phyloP scores from a whole-genome alignment of 2,888 invertebrate genomes.

The Lepidocyrtinus sp. region DNA sequence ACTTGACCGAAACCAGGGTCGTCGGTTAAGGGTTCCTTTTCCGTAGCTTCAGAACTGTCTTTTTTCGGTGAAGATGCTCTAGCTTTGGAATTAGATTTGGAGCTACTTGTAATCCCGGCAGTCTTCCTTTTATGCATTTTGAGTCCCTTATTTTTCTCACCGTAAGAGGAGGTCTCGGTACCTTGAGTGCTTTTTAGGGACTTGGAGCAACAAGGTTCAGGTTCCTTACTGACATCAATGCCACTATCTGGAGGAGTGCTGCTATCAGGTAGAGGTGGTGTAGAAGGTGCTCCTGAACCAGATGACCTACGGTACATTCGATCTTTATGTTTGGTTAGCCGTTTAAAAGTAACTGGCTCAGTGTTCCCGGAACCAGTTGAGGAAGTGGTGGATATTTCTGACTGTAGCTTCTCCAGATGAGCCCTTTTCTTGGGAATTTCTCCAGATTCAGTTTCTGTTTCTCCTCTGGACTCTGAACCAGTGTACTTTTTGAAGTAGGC shows the following conservation, averaged over 20 bases:
- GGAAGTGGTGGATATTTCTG: no score
- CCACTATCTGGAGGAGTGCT: conserved; percentile 56
- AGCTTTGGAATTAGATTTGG: neutral
- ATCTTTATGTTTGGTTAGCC: conserved; percentile 30
- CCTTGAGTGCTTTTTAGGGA: neutral
- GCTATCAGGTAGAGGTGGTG: no score
- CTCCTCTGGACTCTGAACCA: neutral
- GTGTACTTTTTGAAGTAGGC: no score
- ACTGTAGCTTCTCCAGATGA: conserved; percentile 13
- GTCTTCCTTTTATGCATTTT: neutral
- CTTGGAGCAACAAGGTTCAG: conserved; percentile 48
- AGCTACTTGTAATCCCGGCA: no score
- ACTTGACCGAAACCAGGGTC: conserved; percentile 34
- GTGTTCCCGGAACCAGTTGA: neutral
- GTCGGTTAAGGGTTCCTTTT: conserved; percentile 1
- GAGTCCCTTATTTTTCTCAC: neutral
- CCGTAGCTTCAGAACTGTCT: neutral
- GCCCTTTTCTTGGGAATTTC: conserved; percentile 22
- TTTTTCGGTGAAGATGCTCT: no score
- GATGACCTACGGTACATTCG: conserved; percentile 36
- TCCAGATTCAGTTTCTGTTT: neutral
- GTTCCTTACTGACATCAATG: conserved; percentile 53
- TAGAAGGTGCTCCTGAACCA: neutral
- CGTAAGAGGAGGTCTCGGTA: neutral
- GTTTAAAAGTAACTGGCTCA: conserved; percentile 34